A percentile compares a stretch with the other conserved stretches of the same genome.
These are phyloP conservation scores for Calliopsis andreniformis DNA, from an alignment of 1,140 invertebrate species.

Conservation along the genomic window DNA sequence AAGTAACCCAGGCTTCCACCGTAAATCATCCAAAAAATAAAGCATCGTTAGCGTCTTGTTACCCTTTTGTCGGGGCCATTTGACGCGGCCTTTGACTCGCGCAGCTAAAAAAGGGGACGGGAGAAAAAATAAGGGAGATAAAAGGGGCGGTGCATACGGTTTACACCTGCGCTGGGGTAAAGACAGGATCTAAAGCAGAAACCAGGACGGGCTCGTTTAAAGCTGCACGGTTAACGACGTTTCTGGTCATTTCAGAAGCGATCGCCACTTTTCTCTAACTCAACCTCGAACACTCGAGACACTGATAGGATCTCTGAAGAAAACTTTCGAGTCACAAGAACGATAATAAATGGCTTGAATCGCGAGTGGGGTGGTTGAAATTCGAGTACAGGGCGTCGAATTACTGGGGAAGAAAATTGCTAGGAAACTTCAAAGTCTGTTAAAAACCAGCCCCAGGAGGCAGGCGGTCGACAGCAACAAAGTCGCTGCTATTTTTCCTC, in stretches of 20 bases:
- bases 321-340: neutral
- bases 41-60: constrained; percentile 1
- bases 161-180: neutral
- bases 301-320: too few relatives aligned
- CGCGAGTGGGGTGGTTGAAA: neutral
- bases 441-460: neutral
- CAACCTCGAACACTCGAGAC: too few relatives aligned
- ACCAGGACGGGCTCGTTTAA: constrained; percentile 11
- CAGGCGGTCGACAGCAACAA: neutral
- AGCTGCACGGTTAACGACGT: constrained; percentile 22
- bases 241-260: constrained; percentile 1
- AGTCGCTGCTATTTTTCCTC: constrained; percentile 9
- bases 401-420: neutral
- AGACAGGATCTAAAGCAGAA: neutral
- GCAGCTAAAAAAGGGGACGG: neutral
- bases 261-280: neutral
- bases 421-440: neutral
- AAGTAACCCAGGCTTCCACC: neutral
- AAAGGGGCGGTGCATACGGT: neutral
- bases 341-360: neutral
- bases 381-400: neutral
- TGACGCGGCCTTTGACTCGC: neutral
- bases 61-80: neutral
- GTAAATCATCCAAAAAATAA: constrained; percentile 11
- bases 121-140: neutral